A percentile compares a stretch with the other conserved stretches of the same genome.
Evolutionary conservation across 2,888 invertebrate species (phyloP).

Genomic region (Folsomia manolachei): DNA sequence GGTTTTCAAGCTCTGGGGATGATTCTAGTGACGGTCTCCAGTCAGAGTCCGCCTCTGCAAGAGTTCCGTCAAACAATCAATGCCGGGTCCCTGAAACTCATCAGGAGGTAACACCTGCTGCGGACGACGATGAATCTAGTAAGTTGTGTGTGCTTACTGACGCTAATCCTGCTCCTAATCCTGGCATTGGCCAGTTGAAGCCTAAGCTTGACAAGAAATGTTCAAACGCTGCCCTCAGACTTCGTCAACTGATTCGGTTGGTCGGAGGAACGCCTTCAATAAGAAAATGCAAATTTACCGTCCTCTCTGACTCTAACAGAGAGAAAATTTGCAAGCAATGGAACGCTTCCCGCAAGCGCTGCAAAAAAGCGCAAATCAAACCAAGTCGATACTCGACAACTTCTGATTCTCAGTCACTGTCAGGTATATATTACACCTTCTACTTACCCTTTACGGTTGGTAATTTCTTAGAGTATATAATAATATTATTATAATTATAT

Average conservation of each 20-base stretch:
- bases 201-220: not conserved
- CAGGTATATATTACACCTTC: not conserved
- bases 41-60: not conserved
- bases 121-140: not conserved
- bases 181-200: too few relatives aligned
- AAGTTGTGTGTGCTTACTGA: not conserved
- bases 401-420: not conserved
- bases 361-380: not conserved
- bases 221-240: not conserved
- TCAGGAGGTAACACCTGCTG: too few relatives aligned
- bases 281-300: not conserved
- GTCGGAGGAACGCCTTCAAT: not conserved
- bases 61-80: not conserved
- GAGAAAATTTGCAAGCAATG: not conserved
- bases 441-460: too few relatives aligned
- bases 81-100: too few relatives aligned
- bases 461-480: too few relatives aligned
- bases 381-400: not conserved
- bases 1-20: slow-evolving; percentile 5
- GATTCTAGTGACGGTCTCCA: slow-evolving; percentile 19
- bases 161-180: not conserved
- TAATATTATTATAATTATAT: too few relatives aligned
- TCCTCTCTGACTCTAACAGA: not conserved
- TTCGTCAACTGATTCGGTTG: not conserved
- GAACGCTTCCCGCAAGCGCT: not conserved